phyloP scores from a whole-genome alignment of 2,113 vertebrate genomes.

The Oreocharis arfaki region DNA sequence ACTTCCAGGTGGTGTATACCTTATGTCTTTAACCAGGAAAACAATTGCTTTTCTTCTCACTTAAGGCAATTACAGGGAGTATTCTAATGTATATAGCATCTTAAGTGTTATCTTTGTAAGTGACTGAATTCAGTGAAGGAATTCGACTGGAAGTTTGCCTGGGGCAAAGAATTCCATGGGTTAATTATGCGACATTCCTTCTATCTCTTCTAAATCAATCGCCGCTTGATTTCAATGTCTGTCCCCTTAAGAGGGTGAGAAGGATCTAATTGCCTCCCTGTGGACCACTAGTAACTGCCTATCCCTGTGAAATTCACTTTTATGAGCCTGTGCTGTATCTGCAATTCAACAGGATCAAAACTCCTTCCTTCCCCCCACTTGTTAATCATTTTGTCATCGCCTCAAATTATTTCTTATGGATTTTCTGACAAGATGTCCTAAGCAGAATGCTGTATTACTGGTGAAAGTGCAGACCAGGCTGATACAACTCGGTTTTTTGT shows the following conservation, averaged over 20 bases:
- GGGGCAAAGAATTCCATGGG: neutral
- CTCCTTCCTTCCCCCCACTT: neutral
- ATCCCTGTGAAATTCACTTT: neutral
- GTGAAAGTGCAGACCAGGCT: neutral
- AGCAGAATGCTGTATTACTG: neutral
- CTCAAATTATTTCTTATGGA: neutral
- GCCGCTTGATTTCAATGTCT: slow-evolving; percentile 24
- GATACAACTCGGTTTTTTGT: neutral
- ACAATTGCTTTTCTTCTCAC: neutral
- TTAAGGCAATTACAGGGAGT: neutral
- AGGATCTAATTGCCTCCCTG: slow-evolving; percentile 19
- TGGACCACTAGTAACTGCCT: neutral
- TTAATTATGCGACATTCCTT: slow-evolving; percentile 18
- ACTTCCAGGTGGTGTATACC: neutral
- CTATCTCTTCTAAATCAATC: slow-evolving; percentile 12
- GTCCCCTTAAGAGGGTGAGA: neutral
- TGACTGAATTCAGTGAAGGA: neutral
- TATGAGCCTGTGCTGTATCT: neutral
- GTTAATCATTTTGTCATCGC: neutral
- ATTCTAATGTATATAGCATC: neutral
- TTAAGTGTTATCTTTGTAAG: neutral
- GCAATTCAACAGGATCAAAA: neutral
- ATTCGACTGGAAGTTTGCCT: neutral
- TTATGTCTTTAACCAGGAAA: neutral
- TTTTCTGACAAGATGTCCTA: neutral